A percentile compares a stretch with the other conserved stretches of the same genome.
These are phyloP conservation scores for Euzophera pinguis DNA, from an alignment of 2,888 invertebrate genomes.

Conservation along the genomic window DNA sequence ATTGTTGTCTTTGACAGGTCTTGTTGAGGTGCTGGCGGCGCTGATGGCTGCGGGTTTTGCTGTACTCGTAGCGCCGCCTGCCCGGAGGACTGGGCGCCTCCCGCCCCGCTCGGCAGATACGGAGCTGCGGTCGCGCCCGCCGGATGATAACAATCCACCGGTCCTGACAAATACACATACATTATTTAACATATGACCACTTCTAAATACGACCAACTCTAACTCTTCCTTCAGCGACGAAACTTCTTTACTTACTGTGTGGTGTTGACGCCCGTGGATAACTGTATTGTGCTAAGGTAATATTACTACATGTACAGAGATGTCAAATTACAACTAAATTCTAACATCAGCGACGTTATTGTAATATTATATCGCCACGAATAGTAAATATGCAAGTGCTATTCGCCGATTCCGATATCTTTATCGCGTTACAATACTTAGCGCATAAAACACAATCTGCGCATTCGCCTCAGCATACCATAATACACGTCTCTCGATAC, in stretches of 20 bases:
- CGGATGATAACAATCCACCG: constrained; percentile 71
- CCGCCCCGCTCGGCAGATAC: constrained; percentile 53
- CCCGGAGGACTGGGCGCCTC: constrained; percentile 51
- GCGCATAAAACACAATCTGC: constrained; percentile 26
- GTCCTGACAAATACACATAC: constrained; percentile 40
- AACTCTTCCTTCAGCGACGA: not conserved
- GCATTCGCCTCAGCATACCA: constrained; percentile 15
- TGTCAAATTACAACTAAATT: not conserved
- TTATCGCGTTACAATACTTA: constrained; percentile 24
- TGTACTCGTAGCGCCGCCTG: constrained; percentile 56
- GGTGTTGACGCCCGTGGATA: constrained; percentile 76
- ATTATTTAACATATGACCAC: not conserved
- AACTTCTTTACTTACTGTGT: constrained; percentile 59
- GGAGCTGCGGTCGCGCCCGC: constrained; percentile 51
- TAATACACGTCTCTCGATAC: constrained; percentile 1
- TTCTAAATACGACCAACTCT: not conserved
- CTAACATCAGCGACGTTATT: constrained; percentile 17
- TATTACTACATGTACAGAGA: constrained; percentile 19
- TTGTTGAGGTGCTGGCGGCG: constrained; percentile 63
- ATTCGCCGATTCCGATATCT: constrained; percentile 4
- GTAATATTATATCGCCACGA: constrained; percentile 21
- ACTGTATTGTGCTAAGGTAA: constrained; percentile 66
- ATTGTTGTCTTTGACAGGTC: constrained; percentile 65
- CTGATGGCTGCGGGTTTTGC: constrained; percentile 59
- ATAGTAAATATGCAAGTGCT: constrained; percentile 17